Evolutionary conservation across 2,113 vertebrate genomes (phyloP), one percentile per base, ranked within the genome.

Genomic region (Brachirus orientalis): DNA sequence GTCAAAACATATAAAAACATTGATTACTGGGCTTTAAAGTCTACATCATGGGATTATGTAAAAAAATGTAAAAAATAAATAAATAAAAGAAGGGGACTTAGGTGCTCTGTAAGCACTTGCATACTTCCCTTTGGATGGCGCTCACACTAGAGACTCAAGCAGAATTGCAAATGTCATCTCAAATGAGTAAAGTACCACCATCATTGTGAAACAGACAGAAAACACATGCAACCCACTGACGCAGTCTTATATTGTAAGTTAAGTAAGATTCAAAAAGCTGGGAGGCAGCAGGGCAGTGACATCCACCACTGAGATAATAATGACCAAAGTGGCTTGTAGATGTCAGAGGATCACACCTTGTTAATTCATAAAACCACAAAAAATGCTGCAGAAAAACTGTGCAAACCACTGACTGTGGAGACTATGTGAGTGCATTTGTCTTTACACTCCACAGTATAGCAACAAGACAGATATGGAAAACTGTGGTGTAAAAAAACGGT

Each of bases 361-460:
- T 84, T 78, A 79, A 62, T 71, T 74, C 53, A n/a, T n/a, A n/a
- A n/a, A 55, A 19, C n/a, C 64, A 63, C 47, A 63, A 75, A 40
- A 44, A 47, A 14, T 46, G 40, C 54, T 53, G 55, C 3, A 17
- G 45, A n/a, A 59, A 56, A 72, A 62, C 11, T 8, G n/a, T 10
- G 28, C 18, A 10, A 16, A 2, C 2, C 7, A 12, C 11, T 18
- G n/a, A 37, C 2, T 1, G 10, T 35, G 10, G 28, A 17, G n/a
- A 2, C 2, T 38, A 2, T 38, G 1, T 20, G 3, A 10, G 17
- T 19, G 45, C 3, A 19, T 47, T 12, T 6, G 1, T 18, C 9
- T 55, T 16, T 38, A 13, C 28, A 28, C 28, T 35, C 14, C 14
- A 35, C 14, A n/a, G 28, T n/a, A 53, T 0, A 47, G 12, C 40